Evolutionary conservation across 2,888 invertebrate species (phyloP).

Genomic region (Drosophila prolongata): DNA sequence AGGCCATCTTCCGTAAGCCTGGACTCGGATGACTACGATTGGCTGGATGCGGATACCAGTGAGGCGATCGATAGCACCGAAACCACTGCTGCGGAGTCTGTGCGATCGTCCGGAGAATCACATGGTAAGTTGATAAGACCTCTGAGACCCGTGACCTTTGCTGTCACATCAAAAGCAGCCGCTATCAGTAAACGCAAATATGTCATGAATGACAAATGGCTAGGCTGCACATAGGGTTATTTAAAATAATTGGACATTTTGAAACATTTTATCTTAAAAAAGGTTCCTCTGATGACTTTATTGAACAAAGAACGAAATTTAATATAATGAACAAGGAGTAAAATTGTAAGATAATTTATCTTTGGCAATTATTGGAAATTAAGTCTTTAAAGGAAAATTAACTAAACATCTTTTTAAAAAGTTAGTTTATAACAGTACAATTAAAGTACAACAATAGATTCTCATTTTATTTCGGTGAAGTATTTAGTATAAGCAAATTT

Average conservation of each 20-base stretch:
- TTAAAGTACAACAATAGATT: no score
- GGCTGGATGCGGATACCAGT: conserved; percentile 57
- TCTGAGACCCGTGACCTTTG: conserved; percentile 35
- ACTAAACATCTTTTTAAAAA: no score
- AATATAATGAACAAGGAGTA: no score
- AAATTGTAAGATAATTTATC: no score
- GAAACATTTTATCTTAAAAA: no score
- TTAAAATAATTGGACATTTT: not conserved
- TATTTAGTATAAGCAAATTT: no score
- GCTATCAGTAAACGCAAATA: conserved; percentile 38
- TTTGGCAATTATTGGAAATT: no score
- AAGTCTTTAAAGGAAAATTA: no score
- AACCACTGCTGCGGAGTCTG: conserved; percentile 22
- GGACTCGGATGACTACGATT: conserved; percentile 58
- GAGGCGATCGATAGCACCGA: conserved; percentile 39
- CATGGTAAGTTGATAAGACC: conserved; percentile 52
- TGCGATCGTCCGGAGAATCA: conserved; percentile 37
- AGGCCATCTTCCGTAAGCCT: conserved; percentile 9
- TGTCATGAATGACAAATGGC: conserved; percentile 3
- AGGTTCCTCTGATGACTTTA: no score
- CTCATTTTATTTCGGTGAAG: no score
- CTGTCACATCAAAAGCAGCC: conserved; percentile 38
- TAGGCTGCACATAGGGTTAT: not conserved
- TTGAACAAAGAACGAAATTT: no score
- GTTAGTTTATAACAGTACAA: no score